Conservation (phyloP, 2,888 invertebrate genomes). For the Aplocera efformata region DNA sequence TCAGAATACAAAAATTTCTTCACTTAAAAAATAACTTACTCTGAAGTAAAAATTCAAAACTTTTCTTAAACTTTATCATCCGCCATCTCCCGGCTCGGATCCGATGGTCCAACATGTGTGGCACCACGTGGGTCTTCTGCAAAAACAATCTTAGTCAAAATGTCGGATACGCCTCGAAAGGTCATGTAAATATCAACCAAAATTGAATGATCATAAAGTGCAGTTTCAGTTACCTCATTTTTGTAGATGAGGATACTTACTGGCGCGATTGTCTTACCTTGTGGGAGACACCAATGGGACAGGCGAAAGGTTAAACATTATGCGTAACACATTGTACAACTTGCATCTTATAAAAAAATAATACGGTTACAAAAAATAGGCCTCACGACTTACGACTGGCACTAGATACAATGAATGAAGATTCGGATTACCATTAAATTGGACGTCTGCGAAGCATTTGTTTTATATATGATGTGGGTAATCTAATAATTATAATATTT, state of each 20-base stretch:
- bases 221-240: background rate
- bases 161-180: conserved; percentile 20
- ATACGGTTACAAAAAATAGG: conserved; percentile 26
- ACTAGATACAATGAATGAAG: too few species aligned
- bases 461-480: too few species aligned
- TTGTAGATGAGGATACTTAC: conserved; percentile 3
- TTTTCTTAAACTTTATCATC: conserved; percentile 48
- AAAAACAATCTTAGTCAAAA: conserved; percentile 34
- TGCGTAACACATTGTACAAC: conserved; percentile 67
- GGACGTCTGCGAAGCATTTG: too few species aligned
- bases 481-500: too few species aligned
- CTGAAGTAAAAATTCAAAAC: conserved; percentile 4
- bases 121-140: conserved; percentile 71
- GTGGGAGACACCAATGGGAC: conserved; percentile 71
- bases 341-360: conserved; percentile 38
- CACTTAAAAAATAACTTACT: too few species aligned
- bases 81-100: conserved; percentile 66
- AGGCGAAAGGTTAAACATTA: conserved; percentile 70
- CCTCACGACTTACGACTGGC: conserved; percentile 15
- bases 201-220: rapidly evolving
- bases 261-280: conserved; percentile 49
- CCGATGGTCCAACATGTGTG: conserved; percentile 69
- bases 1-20: too few species aligned
- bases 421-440: too few species aligned
- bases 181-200: conserved; percentile 20